A percentile compares a stretch with the other conserved stretches of the same genome.
These are phyloP conservation scores for Asbolus verrucosus DNA, from an alignment of 1,140 invertebrate genomes.

Conservation along the genomic window DNA sequence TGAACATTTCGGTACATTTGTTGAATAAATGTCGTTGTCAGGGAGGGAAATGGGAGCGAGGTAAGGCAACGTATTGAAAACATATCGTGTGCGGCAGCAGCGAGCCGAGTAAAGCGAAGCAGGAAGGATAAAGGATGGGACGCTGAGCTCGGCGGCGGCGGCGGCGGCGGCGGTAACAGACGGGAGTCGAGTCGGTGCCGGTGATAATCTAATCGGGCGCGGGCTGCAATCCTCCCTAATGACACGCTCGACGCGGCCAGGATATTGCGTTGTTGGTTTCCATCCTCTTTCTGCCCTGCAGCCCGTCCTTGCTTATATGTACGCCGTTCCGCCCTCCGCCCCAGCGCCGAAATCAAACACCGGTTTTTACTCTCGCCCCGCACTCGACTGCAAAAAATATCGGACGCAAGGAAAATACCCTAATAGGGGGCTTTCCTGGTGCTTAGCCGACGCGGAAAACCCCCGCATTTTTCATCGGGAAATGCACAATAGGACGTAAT, in stretches of 20 bases:
- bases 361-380: no score
- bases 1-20: conserved; percentile 33
- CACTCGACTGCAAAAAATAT: no score
- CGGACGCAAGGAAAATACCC: no score
- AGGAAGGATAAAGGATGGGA: conserved; percentile 5
- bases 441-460: no score
- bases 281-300: conserved; percentile 9
- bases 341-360: no score
- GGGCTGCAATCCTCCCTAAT: conserved; percentile 56
- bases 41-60: conserved; percentile 21
- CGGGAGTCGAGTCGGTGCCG: conserved; percentile 48
- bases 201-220: conserved; percentile 57
- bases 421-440: no score
- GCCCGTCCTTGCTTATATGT: not conserved
- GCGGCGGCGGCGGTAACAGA: conserved; percentile 40
- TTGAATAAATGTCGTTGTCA: conserved; percentile 33
- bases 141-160: not conserved
- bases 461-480: no score
- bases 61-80: conserved; percentile 9
- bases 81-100: conserved; percentile 3
- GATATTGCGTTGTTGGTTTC: conserved; percentile 52
- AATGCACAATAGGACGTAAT: no score
- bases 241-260: conserved; percentile 55
- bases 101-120: conserved; percentile 1
- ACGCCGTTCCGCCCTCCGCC: no score